These are phyloP conservation scores for Nasonia longicornis DNA, from an alignment of 1,140 invertebrate genomes.

Conservation along the genomic window DNA sequence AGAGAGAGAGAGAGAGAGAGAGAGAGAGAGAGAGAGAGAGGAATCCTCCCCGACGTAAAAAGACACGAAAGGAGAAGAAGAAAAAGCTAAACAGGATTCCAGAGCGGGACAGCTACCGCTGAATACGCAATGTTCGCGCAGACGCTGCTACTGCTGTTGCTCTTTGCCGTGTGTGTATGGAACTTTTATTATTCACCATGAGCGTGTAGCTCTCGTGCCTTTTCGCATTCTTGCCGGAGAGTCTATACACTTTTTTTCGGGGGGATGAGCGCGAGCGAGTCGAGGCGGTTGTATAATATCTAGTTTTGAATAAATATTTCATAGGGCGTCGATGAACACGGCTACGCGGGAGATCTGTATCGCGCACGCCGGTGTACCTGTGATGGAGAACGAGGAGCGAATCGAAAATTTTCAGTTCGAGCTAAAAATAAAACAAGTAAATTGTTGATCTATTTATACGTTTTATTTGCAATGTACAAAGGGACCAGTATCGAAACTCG, in stretches of 20 bases:
- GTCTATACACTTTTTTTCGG: not conserved
- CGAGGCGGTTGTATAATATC: not conserved
- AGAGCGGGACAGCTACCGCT: slow-evolving; percentile 56
- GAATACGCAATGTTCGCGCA: slow-evolving; percentile 63
- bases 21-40: slow-evolving; percentile 35
- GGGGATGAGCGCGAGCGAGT: not conserved
- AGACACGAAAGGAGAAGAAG: slow-evolving; percentile 10
- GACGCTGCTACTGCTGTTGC: slow-evolving; percentile 27
- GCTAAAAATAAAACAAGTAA: too few species aligned
- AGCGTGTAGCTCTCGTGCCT: slow-evolving; percentile 27
- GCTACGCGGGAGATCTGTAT: not conserved
- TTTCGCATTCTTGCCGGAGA: not conserved
- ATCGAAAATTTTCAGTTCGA: not conserved
- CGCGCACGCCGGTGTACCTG: not conserved
- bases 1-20: slow-evolving; percentile 50
- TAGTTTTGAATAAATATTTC: slow-evolving; percentile 41
- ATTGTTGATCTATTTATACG: too few species aligned
- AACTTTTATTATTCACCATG: slow-evolving; percentile 62
- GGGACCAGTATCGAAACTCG: too few species aligned
- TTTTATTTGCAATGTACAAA: too few species aligned
- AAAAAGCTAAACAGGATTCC: slow-evolving; percentile 46
- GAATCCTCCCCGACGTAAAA: slow-evolving; percentile 60
- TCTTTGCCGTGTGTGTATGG: not conserved
- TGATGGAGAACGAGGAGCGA: not conserved
- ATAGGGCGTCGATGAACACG: slow-evolving; percentile 24